phyloP scores from a whole-genome alignment of 2,113 vertebrate species.

The Nyctereutes procyonoides region DNA sequence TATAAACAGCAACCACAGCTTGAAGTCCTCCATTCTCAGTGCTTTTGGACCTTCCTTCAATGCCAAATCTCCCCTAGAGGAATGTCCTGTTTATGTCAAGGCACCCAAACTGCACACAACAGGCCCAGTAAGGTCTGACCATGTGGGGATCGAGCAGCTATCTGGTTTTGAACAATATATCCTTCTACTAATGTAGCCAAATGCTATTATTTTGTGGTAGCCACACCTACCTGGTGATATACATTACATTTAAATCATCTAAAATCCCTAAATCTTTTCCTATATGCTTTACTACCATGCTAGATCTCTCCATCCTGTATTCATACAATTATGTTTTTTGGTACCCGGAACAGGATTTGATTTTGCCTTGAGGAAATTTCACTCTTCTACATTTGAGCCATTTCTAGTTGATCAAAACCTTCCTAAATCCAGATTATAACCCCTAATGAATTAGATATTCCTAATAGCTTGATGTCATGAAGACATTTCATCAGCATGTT shows the following conservation, averaged over 20 bases:
- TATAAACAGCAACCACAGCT: neutral
- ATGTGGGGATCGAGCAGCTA: neutral
- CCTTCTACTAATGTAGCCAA: neutral
- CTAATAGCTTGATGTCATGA: neutral
- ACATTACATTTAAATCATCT: slow-evolving; percentile 7
- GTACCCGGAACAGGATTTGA: neutral
- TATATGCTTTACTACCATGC: neutral
- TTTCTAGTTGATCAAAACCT: slow-evolving; percentile 13
- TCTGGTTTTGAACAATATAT: neutral
- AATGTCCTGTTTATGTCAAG: neutral
- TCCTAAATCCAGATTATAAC: neutral
- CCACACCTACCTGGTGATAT: neutral
- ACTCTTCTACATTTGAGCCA: neutral
- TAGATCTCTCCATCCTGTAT: neutral
- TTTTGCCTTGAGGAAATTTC: slow-evolving; percentile 16
- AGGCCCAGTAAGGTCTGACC: neutral
- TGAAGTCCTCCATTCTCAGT: neutral
- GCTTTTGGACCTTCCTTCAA: neutral
- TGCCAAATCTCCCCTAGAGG: neutral
- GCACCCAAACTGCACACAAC: neutral
- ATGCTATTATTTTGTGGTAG: neutral
- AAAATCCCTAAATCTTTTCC: neutral
- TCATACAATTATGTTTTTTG: neutral
- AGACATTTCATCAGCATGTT: slow-evolving; percentile 11
- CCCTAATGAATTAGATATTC: neutral